A percentile compares a stretch with the other conserved stretches of the same genome.
Conservation (phyloP, 23 tunicate genomes). For the Aplidium turbinatum region DNA sequence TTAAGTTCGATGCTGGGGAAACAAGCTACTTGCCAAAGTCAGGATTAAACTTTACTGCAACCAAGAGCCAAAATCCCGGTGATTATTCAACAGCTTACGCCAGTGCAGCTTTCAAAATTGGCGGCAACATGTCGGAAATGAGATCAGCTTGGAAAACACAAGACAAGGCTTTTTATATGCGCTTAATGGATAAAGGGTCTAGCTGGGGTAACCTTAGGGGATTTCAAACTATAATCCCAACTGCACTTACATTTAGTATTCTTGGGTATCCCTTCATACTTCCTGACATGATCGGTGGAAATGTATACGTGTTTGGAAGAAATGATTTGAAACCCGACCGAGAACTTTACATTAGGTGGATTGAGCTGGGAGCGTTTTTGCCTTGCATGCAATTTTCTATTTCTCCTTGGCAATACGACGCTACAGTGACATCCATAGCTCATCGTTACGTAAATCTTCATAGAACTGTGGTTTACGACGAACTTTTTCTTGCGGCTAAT, state of each 20-base stretch:
- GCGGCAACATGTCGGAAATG: conserved; percentile 63
- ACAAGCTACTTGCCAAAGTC: conserved; percentile 49
- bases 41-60: conserved; percentile 28
- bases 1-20: conserved; percentile 88
- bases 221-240: conserved; percentile 69
- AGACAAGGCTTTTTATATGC: conserved; percentile 30
- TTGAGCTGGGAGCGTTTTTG: conserved; percentile 69
- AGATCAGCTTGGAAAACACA: conserved; percentile 87
- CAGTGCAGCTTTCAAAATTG: conserved; percentile 42
- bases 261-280: conserved; percentile 78
- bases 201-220: conserved; percentile 60
- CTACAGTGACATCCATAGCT: conserved; percentile 42
- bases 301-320: conserved; percentile 53
- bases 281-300: conserved; percentile 97
- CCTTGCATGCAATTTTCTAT: conserved; percentile 86
- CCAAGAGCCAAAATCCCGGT: conserved; percentile 35
- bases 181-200: conserved; percentile 89
- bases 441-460: conserved; percentile 50
- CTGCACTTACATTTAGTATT: conserved; percentile 64
- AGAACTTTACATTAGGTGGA: conserved; percentile 84
- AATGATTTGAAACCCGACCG: conserved; percentile 35
- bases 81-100: conserved; percentile 53
- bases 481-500: conserved; percentile 32
- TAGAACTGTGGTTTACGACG: conserved; percentile 53
- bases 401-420: conserved; percentile 88